Percentiles rank a stretch among this genome's conserved stretches.
phyloP scores from a whole-genome alignment of 2,888 invertebrate genomes.

The Bombylius major region DNA sequence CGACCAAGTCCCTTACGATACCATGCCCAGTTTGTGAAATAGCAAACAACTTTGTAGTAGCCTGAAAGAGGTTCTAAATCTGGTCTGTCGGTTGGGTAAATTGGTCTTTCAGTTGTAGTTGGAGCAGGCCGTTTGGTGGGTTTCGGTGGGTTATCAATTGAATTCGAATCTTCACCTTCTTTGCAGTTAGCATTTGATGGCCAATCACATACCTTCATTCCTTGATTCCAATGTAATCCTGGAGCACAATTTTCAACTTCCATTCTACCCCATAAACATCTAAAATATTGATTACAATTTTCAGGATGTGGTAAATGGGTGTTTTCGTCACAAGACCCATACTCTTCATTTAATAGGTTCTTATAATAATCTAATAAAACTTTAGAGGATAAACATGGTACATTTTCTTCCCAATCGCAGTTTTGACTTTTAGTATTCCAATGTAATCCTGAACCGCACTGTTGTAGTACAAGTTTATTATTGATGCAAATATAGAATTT shows the following conservation, averaged over 20 bases:
- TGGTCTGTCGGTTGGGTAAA: slow-evolving; percentile 28
- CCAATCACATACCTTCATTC: slow-evolving; percentile 59
- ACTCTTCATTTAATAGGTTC: slow-evolving; percentile 20
- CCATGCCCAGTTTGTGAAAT: slow-evolving; percentile 93
- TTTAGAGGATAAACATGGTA: slow-evolving; percentile 41
- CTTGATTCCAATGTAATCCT: slow-evolving; percentile 62
- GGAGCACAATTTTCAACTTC: slow-evolving; percentile 57
- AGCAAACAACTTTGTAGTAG: slow-evolving; percentile 72
- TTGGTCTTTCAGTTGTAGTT: slow-evolving; percentile 25
- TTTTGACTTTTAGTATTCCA: slow-evolving; percentile 54
- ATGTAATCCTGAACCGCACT: slow-evolving; percentile 63
- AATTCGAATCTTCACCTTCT: slow-evolving; percentile 10
- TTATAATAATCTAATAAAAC: background rate
- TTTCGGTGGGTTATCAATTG: slow-evolving; percentile 3
- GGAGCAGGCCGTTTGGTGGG: slow-evolving; percentile 18
- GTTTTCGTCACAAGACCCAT: slow-evolving; percentile 47
- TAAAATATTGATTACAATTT: slow-evolving; percentile 61
- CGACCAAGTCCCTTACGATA: slow-evolving; percentile 70
- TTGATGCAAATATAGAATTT: slow-evolving; percentile 70
- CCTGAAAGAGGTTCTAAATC: slow-evolving; percentile 44
- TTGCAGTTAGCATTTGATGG: slow-evolving; percentile 50
- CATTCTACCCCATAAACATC: slow-evolving; percentile 67
- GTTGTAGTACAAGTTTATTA: slow-evolving; percentile 51
- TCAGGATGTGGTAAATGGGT: slow-evolving; percentile 49
- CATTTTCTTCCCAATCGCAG: slow-evolving; percentile 63